Conservation (phyloP, 2,113 vertebrate genomes). For the Phoenicopterus ruber region DNA sequence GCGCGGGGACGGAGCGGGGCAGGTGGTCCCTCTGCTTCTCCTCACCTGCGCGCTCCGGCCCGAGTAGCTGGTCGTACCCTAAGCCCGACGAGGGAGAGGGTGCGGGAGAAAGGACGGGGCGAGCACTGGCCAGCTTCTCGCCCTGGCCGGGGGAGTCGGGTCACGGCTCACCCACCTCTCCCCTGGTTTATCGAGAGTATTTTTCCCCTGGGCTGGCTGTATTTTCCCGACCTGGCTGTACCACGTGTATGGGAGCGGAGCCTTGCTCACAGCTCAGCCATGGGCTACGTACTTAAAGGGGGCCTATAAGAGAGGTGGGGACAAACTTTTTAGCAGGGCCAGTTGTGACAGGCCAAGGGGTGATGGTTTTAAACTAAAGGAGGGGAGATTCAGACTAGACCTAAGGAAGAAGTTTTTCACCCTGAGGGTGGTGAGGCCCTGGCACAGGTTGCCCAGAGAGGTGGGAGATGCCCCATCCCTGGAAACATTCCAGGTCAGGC, state of each 20-base stretch:
- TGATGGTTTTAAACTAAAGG: too few species aligned
- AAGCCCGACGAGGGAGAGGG: neutral
- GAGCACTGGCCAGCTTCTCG: neutral
- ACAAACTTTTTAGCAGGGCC: too few species aligned
- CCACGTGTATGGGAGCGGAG: fast-evolving
- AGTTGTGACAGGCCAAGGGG: too few species aligned
- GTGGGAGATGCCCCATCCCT: too few species aligned
- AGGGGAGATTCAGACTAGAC: too few species aligned
- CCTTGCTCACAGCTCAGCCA: neutral
- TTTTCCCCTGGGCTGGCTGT: neutral
- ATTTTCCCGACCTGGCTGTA: neutral
- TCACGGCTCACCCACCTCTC: neutral
- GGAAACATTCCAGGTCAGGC: too few species aligned
- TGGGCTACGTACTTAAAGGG: too few species aligned
- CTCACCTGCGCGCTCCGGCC: neutral
- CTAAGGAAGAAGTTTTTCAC: too few species aligned
- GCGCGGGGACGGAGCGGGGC: neutral
- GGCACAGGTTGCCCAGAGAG: too few species aligned
- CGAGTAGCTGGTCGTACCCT: neutral
- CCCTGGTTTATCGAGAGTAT: neutral
- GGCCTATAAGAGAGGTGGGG: too few species aligned
- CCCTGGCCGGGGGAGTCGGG: neutral
- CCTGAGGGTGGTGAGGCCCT: too few species aligned
- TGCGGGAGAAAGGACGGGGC: neutral
- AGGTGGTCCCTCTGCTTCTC: neutral